phyloP scores from a whole-genome alignment of 2,888 invertebrate species.

The Reticulitermes lucifugus region DNA sequence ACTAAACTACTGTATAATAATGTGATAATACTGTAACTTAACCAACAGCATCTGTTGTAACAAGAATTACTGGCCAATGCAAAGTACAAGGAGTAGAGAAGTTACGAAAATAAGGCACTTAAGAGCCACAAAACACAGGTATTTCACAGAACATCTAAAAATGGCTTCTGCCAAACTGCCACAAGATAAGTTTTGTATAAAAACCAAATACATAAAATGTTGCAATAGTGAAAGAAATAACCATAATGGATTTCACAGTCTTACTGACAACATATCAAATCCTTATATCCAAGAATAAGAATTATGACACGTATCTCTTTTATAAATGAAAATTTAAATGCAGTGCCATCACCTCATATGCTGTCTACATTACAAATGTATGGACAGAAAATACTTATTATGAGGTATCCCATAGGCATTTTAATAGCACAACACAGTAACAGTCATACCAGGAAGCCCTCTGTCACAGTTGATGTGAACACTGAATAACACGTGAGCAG shows the following conservation, averaged over 20 bases:
- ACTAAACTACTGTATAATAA: neutral
- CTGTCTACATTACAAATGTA: neutral
- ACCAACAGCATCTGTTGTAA: neutral
- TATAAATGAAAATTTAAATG: too few species aligned
- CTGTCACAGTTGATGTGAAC: conserved; percentile 14
- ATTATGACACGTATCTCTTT: too few species aligned
- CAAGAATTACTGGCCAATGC: neutral
- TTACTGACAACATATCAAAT: too few species aligned
- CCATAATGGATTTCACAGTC: too few species aligned
- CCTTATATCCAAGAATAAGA: too few species aligned
- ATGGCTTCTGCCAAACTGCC: too few species aligned
- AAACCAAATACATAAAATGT: too few species aligned
- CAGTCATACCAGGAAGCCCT: conserved; percentile 10
- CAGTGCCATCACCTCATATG: neutral
- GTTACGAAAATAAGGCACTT: neutral
- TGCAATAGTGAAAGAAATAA: too few species aligned
- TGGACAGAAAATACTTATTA: neutral
- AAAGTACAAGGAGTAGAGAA: neutral
- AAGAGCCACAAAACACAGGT: too few species aligned
- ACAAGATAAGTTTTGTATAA: too few species aligned
- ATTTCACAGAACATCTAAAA: too few species aligned
- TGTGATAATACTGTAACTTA: neutral
- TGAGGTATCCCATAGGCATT: neutral
- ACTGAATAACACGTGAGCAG: neutral
- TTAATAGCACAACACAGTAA: neutral